Evolutionary conservation across 2,888 invertebrate genomes (phyloP), one percentile per base, ranked within the genome.

Genomic region (Ennomos quercinarius): DNA sequence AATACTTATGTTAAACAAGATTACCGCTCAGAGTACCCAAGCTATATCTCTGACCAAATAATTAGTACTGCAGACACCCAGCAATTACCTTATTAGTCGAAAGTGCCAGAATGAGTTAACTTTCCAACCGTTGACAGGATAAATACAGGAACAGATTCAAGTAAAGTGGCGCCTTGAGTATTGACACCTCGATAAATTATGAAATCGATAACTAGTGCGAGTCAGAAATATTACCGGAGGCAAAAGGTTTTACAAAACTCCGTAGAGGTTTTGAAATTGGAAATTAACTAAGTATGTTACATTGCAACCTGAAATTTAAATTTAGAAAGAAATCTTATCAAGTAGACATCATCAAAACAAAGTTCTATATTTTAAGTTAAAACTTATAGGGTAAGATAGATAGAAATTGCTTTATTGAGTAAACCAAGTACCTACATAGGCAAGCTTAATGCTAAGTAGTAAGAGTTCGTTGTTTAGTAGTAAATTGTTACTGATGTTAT

Each of bases 31-130:
- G 10, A 40, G 17, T 11, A 44, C 44, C 11, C 39, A 12, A 10
- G 10, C 55, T 44, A 46, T 54, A 52, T 52, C 51, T 64, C 43
- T 40, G 43, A n/a, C 53, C 34, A 41, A 47, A 55, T 42, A 50
- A 49, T 57, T 57, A 45, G 42, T 40, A 54, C 45, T 52, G 48
- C 45, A 34, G 17, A 34, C 57, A 55, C 57, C 57, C 39, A 48
- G 45, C 65, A 59, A 64, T 65, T 65, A 63, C 55, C 60, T 50
- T 65, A 65, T 63, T 62, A 66, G 57, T 57, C 46, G 64, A 66
- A 67, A 67, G 65, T 70, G 62, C 43, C 40, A 49, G 61, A 59
- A 57, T 61, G 57, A 45, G 40, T 41, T 59, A 46, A 50, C 61
- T 65, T 61, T 63, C 64, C 57, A 64, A 27, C 8, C 13, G 41